Evolutionary conservation across 2,113 vertebrate genomes (phyloP).

Genomic region (Hoplias malabaricus): DNA sequence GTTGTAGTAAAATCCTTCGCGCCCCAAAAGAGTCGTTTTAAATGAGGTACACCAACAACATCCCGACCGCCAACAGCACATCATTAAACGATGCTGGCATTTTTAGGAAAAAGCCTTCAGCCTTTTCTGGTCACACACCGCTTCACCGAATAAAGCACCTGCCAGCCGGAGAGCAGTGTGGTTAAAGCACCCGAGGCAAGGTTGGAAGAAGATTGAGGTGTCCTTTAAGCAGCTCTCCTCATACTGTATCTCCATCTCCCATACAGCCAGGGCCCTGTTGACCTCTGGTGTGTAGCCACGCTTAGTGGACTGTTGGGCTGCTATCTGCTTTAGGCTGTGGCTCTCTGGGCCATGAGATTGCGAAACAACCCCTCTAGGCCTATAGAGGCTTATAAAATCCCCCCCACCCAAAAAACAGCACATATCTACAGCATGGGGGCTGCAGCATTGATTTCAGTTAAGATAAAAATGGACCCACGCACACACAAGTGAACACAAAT

Average conservation of each 20-base stretch:
- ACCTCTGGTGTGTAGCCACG: conserved; percentile 21
- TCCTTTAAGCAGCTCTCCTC: conserved; percentile 18
- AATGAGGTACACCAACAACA: conserved; percentile 3
- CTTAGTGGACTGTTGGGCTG: neutral
- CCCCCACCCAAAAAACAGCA: conserved; percentile 15
- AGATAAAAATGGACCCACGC: conserved; percentile 49
- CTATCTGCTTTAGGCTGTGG: conserved; percentile 26
- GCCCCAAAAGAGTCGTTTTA: neutral
- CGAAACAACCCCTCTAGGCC: neutral
- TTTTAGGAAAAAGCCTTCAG: neutral
- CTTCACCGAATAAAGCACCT: conserved; percentile 1
- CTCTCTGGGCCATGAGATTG: conserved; percentile 20
- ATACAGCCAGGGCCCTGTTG: conserved; percentile 18
- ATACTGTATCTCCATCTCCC: conserved; percentile 25
- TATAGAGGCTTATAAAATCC: neutral
- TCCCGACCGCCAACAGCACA: neutral
- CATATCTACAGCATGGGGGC: conserved; percentile 36
- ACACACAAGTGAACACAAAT: neutral
- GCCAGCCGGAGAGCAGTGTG: neutral
- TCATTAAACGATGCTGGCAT: conserved; percentile 7
- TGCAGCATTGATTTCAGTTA: conserved; percentile 58
- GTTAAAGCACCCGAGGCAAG: conserved; percentile 22
- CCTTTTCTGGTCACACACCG: neutral
- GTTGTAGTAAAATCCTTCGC: neutral
- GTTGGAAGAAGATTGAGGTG: conserved; percentile 28